phyloP scores from a whole-genome alignment of 2,113 vertebrate species.

The Pyrgilauda ruficollis region DNA sequence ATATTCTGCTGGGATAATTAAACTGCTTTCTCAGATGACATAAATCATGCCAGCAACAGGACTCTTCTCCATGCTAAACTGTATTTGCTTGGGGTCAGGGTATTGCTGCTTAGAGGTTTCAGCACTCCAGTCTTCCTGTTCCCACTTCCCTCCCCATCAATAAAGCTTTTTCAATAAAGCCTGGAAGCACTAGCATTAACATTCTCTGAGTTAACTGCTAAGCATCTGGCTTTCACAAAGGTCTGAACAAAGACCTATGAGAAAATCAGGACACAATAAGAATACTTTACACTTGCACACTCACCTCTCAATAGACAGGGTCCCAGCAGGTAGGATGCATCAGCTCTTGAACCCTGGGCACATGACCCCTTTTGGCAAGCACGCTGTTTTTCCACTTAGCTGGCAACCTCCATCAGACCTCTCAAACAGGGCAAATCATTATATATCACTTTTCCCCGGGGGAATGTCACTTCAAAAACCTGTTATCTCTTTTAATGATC shows the following conservation, averaged over 20 bases:
- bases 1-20: not conserved
- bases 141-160: not conserved
- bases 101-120: not conserved
- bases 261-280: not conserved
- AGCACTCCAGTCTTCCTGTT: not conserved
- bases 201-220: not conserved
- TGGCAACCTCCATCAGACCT: not conserved
- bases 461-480: slow-evolving; percentile 4
- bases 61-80: not conserved
- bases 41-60: not conserved
- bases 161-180: not conserved
- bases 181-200: not conserved
- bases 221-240: not conserved
- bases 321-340: fast-evolving
- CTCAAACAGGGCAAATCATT: not conserved
- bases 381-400: not conserved
- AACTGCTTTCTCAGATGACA: not conserved
- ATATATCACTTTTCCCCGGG: not conserved
- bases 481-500: not conserved
- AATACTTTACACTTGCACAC: not conserved
- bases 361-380: not conserved
- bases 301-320: fast-evolving
- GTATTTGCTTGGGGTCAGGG: not conserved
- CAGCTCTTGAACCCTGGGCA: not conserved
- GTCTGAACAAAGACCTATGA: not conserved